These are phyloP conservation scores for Tenodera sinensis DNA, from an alignment of 2,888 invertebrate species.

Conservation along the genomic window DNA sequence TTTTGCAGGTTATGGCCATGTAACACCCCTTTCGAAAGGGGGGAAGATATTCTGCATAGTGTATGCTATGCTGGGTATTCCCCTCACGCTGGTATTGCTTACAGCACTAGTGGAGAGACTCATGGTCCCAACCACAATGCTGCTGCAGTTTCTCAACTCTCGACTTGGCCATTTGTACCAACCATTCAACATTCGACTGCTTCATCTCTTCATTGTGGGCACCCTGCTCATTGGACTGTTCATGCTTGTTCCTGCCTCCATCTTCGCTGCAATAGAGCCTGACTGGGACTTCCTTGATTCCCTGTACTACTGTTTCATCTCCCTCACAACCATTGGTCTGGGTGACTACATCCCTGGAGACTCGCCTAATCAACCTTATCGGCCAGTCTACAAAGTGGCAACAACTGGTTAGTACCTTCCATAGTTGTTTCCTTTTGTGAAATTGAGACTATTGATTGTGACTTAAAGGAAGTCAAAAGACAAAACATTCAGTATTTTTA, in stretches of 20 bases:
- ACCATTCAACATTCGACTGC: slow-evolving; percentile 69
- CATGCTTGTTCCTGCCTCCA: slow-evolving; percentile 69
- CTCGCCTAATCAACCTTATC: slow-evolving; percentile 66
- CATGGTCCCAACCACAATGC: slow-evolving; percentile 66
- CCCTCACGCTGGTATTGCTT: slow-evolving; percentile 77
- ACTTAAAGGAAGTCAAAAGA: too few relatives aligned
- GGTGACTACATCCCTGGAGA: slow-evolving; percentile 90
- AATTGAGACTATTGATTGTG: background rate
- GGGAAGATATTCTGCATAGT: slow-evolving; percentile 87
- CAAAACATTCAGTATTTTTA: too few relatives aligned
- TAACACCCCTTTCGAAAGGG: slow-evolving; percentile 77
- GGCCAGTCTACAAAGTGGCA: slow-evolving; percentile 77
- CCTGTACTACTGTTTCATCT: slow-evolving; percentile 88
- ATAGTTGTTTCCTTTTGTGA: background rate
- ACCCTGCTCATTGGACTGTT: slow-evolving; percentile 54
- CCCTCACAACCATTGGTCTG: slow-evolving; percentile 82
- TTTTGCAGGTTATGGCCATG: slow-evolving; percentile 78
- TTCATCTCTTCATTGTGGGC: slow-evolving; percentile 66
- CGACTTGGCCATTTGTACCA: slow-evolving; percentile 68
- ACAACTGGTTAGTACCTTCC: slow-evolving; percentile 63
- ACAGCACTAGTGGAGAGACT: slow-evolving; percentile 79
- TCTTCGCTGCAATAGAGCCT: slow-evolving; percentile 72
- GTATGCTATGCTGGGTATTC: slow-evolving; percentile 82
- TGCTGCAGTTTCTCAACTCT: slow-evolving; percentile 66
- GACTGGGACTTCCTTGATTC: slow-evolving; percentile 84